phyloP scores from a whole-genome alignment of 2,113 vertebrate species.

The Lucifuga dentata region DNA sequence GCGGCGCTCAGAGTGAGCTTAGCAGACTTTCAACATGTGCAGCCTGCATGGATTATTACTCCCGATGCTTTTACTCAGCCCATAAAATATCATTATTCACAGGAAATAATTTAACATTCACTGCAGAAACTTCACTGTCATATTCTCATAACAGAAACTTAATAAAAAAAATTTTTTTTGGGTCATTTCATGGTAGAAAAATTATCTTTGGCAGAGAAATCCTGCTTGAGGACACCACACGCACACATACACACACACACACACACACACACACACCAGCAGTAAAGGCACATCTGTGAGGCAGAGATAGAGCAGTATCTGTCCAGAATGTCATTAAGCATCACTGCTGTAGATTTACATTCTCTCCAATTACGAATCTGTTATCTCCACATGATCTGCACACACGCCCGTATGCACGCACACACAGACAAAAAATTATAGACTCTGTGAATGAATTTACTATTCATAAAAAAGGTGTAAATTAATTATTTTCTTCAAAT shows the following conservation, averaged over 20 bases:
- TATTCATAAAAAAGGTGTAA: slow-evolving; percentile 18
- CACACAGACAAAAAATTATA: slow-evolving; percentile 14
- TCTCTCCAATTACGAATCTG: slow-evolving; percentile 45
- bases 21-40: slow-evolving; percentile 50
- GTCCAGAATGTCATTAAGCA: slow-evolving; percentile 66
- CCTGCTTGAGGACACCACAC: slow-evolving; percentile 32
- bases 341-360: slow-evolving; percentile 53
- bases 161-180: slow-evolving; percentile 51
- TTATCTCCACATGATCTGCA: slow-evolving; percentile 28
- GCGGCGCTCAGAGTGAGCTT: slow-evolving; percentile 20
- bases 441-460: slow-evolving; percentile 10
- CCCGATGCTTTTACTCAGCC: slow-evolving; percentile 53
- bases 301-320: slow-evolving; percentile 63
- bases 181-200: slow-evolving; percentile 57
- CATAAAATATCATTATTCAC: slow-evolving; percentile 60
- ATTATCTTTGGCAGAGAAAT: slow-evolving; percentile 36
- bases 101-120: slow-evolving; percentile 68
- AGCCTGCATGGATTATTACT: slow-evolving; percentile 60
- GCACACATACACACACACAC: slow-evolving; percentile 5
- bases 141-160: slow-evolving; percentile 44
- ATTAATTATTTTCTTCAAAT: slow-evolving; percentile 12
- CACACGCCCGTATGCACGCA: background rate
- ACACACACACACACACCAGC: slow-evolving; percentile 18
- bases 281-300: slow-evolving; percentile 64
- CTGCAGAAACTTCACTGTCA: slow-evolving; percentile 33